Percentiles rank a stretch among this genome's conserved stretches.
Evolutionary conservation across 37 sponge, comb jelly and placozoan species (phyloP).

Genomic region (Chondrosia reniformis): DNA sequence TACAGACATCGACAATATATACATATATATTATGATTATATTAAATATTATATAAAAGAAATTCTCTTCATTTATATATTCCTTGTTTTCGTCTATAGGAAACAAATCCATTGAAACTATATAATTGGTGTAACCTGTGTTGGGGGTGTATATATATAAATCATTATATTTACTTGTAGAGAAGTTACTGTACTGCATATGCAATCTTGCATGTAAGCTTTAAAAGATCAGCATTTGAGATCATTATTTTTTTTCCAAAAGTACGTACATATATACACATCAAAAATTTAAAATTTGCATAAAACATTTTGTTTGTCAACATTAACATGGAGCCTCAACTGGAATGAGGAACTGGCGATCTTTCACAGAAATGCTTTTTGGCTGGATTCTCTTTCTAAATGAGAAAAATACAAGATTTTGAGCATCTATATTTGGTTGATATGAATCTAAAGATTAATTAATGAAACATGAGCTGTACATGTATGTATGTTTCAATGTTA

Average conservation of each 20-base stretch:
- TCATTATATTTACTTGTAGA: neutral
- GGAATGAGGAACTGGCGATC: conserved; percentile 5
- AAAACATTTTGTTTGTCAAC: too few relatives aligned
- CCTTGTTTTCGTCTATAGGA: too few relatives aligned
- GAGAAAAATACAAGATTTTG: neutral
- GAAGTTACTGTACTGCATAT: too few relatives aligned
- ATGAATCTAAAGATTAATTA: neutral
- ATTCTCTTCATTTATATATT: too few relatives aligned
- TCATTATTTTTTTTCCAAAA: too few relatives aligned
- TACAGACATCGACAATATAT: neutral
- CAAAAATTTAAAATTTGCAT: neutral
- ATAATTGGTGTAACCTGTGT: neutral
- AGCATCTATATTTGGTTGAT: neutral
- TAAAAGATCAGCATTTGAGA: too few relatives aligned
- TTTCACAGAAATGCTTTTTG: conserved; percentile 28
- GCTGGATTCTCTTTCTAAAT: conserved; percentile 41
- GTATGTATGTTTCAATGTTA: neutral
- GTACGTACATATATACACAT: neutral
- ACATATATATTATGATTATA: neutral
- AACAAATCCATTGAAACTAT: too few relatives aligned
- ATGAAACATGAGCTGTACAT: neutral
- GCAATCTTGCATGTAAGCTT: too few relatives aligned
- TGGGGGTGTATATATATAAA: neutral
- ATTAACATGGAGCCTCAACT: conserved; percentile 17
- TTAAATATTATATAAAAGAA: neutral